Conservation (phyloP, 2,113 vertebrate genomes). For the Ursus arctos region DNA sequence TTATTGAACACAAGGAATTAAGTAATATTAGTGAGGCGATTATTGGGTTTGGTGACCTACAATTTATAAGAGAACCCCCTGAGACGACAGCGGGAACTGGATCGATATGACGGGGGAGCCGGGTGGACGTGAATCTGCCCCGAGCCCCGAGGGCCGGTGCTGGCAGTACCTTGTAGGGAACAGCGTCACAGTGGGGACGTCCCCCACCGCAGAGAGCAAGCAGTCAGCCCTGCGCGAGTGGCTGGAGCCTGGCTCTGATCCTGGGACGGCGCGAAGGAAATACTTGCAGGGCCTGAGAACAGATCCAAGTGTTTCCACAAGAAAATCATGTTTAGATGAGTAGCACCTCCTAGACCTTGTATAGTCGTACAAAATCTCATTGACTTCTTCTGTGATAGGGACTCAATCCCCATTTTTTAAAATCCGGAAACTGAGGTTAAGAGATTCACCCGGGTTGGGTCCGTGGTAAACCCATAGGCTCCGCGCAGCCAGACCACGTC, state of each 20-base stretch:
- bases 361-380: not conserved
- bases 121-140: not conserved
- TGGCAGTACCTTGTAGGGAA: too few relatives aligned
- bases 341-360: not conserved
- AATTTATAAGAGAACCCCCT: not conserved
- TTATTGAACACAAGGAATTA: not conserved
- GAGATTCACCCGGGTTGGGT: not conserved
- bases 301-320: not conserved
- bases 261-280: not conserved
- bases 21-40: not conserved
- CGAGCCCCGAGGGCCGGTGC: not conserved
- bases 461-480: rapidly evolving
- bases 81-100: too few relatives aligned
- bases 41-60: not conserved
- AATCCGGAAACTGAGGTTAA: not conserved
- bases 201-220: too few relatives aligned
- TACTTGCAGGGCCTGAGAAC: not conserved
- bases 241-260: not conserved
- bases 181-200: too few relatives aligned
- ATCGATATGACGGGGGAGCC: rapidly evolving
- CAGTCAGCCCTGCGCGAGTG: rapidly evolving
- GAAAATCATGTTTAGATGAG: not conserved
- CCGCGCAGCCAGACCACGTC: not conserved
- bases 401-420: not conserved
- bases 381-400: too few relatives aligned